Evolutionary conservation across 2,888 invertebrate species (phyloP).

Genomic region (Odontocerum albicorne): DNA sequence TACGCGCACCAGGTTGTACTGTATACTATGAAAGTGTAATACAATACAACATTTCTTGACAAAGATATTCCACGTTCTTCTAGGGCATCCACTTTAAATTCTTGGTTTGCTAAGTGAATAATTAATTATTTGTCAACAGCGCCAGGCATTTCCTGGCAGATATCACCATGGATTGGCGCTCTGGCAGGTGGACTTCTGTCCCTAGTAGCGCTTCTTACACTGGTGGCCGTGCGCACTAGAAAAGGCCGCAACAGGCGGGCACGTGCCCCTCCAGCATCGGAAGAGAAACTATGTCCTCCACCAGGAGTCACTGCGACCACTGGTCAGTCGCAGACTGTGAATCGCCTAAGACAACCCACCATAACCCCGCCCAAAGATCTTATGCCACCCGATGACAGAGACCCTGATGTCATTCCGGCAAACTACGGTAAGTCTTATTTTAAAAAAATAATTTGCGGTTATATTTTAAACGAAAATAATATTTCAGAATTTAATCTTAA

Average conservation of each 20-base stretch:
- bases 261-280: constrained; percentile 40
- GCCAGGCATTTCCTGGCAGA: constrained; percentile 55
- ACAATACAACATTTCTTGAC: too few species aligned
- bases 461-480: background rate
- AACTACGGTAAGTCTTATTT: constrained; percentile 62
- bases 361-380: constrained; percentile 26
- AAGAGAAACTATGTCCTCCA: constrained; percentile 39
- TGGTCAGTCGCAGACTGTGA: constrained; percentile 41
- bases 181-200: constrained; percentile 57
- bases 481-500: too few species aligned
- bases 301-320: constrained; percentile 26
- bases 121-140: constrained; percentile 52
- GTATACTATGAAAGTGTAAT: too few species aligned
- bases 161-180: constrained; percentile 60
- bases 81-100: too few species aligned
- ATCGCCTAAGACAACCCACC: constrained; percentile 39
- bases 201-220: constrained; percentile 53
- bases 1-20: too few species aligned
- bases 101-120: too few species aligned
- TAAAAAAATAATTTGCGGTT: background rate
- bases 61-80: too few species aligned
- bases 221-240: constrained; percentile 54
- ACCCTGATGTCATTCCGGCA: constrained; percentile 75
- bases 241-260: constrained; percentile 42
- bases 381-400: constrained; percentile 54